Base-by-base conservation (phyloP, 2,888 invertebrate species). In the Hypena proboscidalis region DNA sequence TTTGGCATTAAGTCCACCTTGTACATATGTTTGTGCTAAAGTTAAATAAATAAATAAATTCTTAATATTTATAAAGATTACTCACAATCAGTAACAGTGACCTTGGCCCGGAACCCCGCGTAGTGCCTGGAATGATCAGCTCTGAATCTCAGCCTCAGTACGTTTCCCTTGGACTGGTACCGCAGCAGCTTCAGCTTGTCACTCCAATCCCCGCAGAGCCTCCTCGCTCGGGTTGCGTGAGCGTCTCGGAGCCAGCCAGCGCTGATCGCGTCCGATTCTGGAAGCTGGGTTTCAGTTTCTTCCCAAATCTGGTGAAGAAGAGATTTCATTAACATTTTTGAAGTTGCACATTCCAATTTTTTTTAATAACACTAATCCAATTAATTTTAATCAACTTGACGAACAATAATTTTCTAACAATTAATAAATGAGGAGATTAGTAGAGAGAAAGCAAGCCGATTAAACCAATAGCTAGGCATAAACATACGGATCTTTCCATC, bases 121-220 rank as follows among this genome's bases (percentile, higher is more conserved):
- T 92, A 95, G 80, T 95, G 94, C 62, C 95, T 93, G 0, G 95
- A 95, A 71, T 95, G 95, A 82, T 97, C 97, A 0, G 95, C 94
- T 22, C 92, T 92, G 82, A 97, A 96, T 36, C 93, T 91, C 34
- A 97, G 77, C n/a, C 92, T 87, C 43, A 96, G 79, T 50, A 90
- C 88, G 33, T 94, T 93, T 1, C 92, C 92, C 1, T 82, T 74
- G 11, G 95, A 94, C 42, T 93, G 93, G 85, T 95, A 86, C 0
- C 90, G 92, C 32, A 96, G 83, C 11, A 96, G 87, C 75, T 96
- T 97, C 41, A 96, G 88, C 70, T 94, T 94, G 15, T 93, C 93
- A 64, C 94, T 95, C 95, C 96, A 96, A 81, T 97, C 95, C 7
- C 96, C 96, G 77, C 96, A 97, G 4, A 94, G 83, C 0, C 94